Evolutionary conservation across 2,113 vertebrate species (phyloP), one percentile per base, ranked within the genome.

Genomic region (Candoia aspera): DNA sequence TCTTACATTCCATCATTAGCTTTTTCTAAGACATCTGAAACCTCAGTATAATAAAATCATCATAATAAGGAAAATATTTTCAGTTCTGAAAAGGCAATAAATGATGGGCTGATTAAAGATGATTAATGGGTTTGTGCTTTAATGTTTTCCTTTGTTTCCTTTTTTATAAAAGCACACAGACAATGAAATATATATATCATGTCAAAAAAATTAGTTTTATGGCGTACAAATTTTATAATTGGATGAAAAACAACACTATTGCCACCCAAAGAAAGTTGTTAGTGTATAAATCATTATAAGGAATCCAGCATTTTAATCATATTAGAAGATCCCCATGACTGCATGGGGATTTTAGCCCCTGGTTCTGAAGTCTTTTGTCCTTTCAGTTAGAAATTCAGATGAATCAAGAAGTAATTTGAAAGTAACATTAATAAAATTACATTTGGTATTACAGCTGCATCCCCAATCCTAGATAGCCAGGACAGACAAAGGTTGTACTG

Each of bases 111-210:
- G 92, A 93, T 93, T 93, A 88, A 84, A 88, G 68, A 79, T 88
- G 90, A 93, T 91, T 91, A 91, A 93, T 93, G 85, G 68, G 21
- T 58, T 59, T 84, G 29, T 42, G 58, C 33, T 42, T 91, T 64
- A 84, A 46, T 87, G 23, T 84, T 87, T 84, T 84, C 73, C 73
- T 85, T 85, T 64, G 91, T 62, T 85, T 89, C 21, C 9, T 23
- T 62, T 23, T 83, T 88, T 62, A 37, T 33, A 23, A 37, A 87
- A 93, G 26, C 8, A 60, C 2, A 53, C 29, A 62, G 55, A 88
- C 89, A 91, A 88, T 42, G 89, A 90, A 90, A 93, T 92, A 89
- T 54, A 90, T 87, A 87, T 92, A 92, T 90, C 62, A 59, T 88
- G 86, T 90, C 64, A 93, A 87, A 87, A 90, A 84, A 88, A 42